Conservation (phyloP, 2,113 vertebrate genomes). For the Tragelaphus scriptus region DNA sequence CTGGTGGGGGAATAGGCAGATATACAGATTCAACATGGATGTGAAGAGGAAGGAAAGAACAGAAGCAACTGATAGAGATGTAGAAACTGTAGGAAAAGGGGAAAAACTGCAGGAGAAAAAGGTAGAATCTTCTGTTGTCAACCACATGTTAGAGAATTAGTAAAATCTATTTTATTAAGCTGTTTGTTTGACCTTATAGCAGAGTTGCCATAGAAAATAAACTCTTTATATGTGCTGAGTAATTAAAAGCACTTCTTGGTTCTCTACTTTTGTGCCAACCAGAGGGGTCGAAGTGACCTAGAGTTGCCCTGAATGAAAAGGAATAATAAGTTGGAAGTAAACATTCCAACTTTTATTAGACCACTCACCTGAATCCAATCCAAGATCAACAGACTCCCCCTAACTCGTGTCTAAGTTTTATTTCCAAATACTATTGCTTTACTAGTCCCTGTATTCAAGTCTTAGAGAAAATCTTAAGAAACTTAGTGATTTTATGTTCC, state of each 20-base stretch:
- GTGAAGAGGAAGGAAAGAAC: not conserved
- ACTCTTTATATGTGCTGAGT: not conserved
- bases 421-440: not conserved
- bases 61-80: not conserved
- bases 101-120: not conserved
- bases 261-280: not conserved
- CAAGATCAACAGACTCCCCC: not conserved
- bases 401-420: not conserved
- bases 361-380: not conserved
- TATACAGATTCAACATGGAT: not conserved
- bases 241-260: not conserved
- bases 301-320: not conserved
- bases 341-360: not conserved
- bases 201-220: constrained; percentile 40
- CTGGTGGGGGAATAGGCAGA: not conserved
- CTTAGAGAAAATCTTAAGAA: not conserved
- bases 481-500: not conserved
- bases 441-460: not conserved
- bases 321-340: not conserved
- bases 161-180: not conserved
- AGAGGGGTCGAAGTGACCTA: not conserved
- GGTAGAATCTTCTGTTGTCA: not conserved
- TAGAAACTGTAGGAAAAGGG: not conserved
- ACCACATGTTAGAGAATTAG: not conserved
- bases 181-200: not conserved